These are phyloP conservation scores for Eupithecia inturbata DNA, from an alignment of 2,888 invertebrate species.

Conservation along the genomic window DNA sequence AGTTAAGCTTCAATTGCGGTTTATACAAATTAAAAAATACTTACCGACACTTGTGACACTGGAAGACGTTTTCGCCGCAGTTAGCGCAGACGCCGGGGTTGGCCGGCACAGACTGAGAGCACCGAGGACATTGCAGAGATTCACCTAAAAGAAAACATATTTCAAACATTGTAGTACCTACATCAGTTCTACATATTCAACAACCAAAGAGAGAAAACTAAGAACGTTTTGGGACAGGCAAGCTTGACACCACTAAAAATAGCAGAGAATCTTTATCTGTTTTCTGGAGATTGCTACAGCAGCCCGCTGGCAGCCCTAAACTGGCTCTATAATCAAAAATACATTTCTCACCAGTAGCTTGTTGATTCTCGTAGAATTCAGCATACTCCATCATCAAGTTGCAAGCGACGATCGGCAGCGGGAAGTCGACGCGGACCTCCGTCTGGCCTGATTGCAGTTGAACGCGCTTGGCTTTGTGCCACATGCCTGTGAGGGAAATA, in stretches of 20 bases:
- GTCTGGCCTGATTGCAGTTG: conserved; percentile 95
- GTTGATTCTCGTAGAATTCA: conserved; percentile 98
- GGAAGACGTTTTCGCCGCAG: conserved; percentile 99
- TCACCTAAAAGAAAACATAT: conserved; percentile 79
- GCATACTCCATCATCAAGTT: conserved; percentile 99
- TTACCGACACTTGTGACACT: conserved; percentile 98
- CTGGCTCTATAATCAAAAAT: not conserved
- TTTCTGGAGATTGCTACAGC: too few relatives aligned
- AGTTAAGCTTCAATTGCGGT: not conserved
- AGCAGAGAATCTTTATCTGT: too few relatives aligned
- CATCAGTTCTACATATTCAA: not conserved
- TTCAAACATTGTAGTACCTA: not conserved
- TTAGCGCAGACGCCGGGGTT: conserved; percentile 99
- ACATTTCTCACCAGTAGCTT: conserved; percentile 88
- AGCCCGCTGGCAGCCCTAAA: too few relatives aligned
- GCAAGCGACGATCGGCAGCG: conserved; percentile 97
- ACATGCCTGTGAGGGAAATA: conserved; percentile 85
- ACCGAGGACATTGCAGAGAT: conserved; percentile 97
- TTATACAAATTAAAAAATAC: conserved; percentile 42
- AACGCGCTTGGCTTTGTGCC: conserved; percentile 98
- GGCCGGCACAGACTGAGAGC: conserved; percentile 97
- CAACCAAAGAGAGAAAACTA: not conserved
- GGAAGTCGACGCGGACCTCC: conserved; percentile 98
- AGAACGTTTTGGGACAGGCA: not conserved
- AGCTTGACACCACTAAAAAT: too few relatives aligned